These are phyloP conservation scores for Colossoma macropomum DNA, from an alignment of 2,113 vertebrate species.

Conservation along the genomic window DNA sequence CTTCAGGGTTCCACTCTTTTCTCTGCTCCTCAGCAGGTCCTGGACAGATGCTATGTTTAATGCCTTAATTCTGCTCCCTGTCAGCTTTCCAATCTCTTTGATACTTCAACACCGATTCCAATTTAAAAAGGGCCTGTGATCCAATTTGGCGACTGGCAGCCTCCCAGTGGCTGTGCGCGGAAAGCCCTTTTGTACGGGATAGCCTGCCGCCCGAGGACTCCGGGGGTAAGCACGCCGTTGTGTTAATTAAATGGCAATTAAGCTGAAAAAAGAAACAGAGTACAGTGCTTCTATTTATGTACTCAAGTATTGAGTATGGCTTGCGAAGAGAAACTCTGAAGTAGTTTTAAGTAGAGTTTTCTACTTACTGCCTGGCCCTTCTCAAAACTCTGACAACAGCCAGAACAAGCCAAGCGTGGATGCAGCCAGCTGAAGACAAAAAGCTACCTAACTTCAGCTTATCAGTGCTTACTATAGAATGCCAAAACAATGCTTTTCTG, in stretches of 20 bases:
- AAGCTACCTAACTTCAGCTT: too few relatives aligned
- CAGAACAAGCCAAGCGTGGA: background rate
- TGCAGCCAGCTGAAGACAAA: too few relatives aligned
- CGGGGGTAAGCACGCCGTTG: slow-evolving; percentile 21
- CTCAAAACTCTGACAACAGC: background rate
- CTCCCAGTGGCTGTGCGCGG: slow-evolving; percentile 55
- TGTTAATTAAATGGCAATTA: slow-evolving; percentile 52
- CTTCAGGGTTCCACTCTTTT: slow-evolving; percentile 40
- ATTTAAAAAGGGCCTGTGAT: slow-evolving; percentile 74
- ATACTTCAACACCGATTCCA: slow-evolving; percentile 75
- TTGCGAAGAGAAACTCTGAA: background rate
- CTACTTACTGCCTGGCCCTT: background rate
- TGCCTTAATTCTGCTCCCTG: slow-evolving; percentile 76
- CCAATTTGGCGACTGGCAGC: slow-evolving; percentile 73
- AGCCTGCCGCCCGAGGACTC: slow-evolving; percentile 24
- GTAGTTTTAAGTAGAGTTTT: background rate
- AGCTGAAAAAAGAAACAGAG: slow-evolving; percentile 36
- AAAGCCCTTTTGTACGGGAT: slow-evolving; percentile 47
- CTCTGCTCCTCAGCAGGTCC: slow-evolving; percentile 52
- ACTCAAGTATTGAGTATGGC: background rate
- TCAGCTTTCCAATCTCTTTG: slow-evolving; percentile 75
- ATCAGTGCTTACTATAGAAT: too few relatives aligned
- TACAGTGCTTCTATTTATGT: slow-evolving; percentile 41
- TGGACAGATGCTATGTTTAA: slow-evolving; percentile 76
- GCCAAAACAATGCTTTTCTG: too few relatives aligned